A percentile compares a stretch with the other conserved stretches of the same genome.
phyloP scores from a whole-genome alignment of 2,797 vertebrate species.

The Arctocebus calabarensis region DNA sequence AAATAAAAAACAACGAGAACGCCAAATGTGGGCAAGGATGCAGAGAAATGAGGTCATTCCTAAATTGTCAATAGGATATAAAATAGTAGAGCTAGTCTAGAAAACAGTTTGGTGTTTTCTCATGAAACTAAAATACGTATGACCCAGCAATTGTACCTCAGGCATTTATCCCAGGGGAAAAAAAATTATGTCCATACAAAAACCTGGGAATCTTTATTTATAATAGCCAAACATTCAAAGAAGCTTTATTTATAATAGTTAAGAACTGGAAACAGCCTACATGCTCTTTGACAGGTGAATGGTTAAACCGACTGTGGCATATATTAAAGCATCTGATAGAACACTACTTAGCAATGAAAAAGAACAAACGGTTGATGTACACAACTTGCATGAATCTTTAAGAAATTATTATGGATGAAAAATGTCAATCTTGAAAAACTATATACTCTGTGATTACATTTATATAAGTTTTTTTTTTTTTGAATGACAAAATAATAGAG shows the following conservation, averaged over 20 bases:
- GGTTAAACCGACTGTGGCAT: neutral
- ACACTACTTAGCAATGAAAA: neutral
- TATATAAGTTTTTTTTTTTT: neutral
- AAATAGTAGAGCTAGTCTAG: neutral
- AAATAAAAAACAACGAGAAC: neutral
- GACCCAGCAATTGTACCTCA: neutral
- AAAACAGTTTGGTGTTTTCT: neutral
- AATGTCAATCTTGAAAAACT: neutral
- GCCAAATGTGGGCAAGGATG: neutral
- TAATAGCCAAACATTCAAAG: neutral
- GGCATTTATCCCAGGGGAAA: constrained; percentile 16
- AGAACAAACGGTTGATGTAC: neutral
- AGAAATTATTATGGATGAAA: neutral
- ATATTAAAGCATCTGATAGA: neutral
- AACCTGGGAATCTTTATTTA: constrained; percentile 1
- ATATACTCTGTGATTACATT: neutral
- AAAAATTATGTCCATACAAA: neutral
- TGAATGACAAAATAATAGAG: neutral
- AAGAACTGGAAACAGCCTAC: neutral
- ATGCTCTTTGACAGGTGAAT: neutral
- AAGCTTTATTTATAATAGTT: neutral
- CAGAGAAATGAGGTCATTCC: neutral
- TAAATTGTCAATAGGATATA: neutral
- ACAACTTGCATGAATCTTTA: neutral
- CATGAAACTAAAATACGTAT: neutral